Evolutionary conservation across 2,888 invertebrate genomes (phyloP), one percentile per base, ranked within the genome.

Genomic region (Oligia latruncula): DNA sequence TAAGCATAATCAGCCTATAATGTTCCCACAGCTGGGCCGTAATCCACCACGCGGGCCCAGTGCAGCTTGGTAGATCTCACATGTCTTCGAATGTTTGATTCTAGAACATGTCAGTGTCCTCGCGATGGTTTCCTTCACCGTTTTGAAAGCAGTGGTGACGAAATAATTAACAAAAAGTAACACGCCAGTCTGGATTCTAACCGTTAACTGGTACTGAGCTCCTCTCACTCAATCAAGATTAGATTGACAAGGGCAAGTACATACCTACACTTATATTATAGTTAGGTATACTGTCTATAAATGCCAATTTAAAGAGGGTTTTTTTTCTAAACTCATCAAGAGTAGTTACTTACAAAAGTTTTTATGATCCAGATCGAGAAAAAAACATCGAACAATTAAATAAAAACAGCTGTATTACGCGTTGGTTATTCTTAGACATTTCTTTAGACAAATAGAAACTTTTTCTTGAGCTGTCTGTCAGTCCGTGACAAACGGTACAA

Each of bases 381-480:
- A 35, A 49, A n/a, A 40, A 20, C 15, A 35, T 13, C 29, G n/a
- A 65, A 20, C 29, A 60, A 60, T 52, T 62, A 80, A 71, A 81
- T 52, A 80, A 79, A 79, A 81, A 46, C 40, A 20, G 5, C 4
- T 58, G 5, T 46, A 46, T 64, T 78, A 43, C 79, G 1, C 43
- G 43, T 29, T 40, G 3, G 9, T 64, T 60, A 60, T 60, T 73
- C 29, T 52, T 35, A n/a, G 43, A n/a, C 81, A 62, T 62, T 52
- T 70, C 49, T 60, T 80, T 80, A 17, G 4, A 82, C 29, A 52
- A 60, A 43, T 17, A n/a, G 58, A 2, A 20, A 74, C 17, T 62
- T 62, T 79, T 81, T 72, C 55, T 46, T 49, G 20, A 17, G 29
- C 20, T 58, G 23, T 23, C 23, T 66, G 17, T n/a, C 66, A 17